Evolutionary conservation across 1,140 invertebrate genomes (phyloP).

Genomic region (Drosophila ohnishii): DNA sequence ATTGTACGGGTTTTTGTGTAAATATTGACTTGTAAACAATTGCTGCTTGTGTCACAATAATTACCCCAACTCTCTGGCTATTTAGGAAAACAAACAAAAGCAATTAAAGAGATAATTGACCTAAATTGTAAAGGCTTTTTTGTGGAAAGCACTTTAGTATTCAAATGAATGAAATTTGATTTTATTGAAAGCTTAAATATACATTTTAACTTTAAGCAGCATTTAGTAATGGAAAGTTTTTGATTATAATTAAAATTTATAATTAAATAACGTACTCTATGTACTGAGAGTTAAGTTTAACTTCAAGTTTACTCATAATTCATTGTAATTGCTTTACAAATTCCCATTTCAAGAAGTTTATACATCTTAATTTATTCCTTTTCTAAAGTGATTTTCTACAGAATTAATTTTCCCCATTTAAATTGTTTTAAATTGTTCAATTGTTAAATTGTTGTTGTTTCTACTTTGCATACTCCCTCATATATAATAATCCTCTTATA

Average conservation of each 20-base stretch:
- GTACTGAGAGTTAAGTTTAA: not conserved
- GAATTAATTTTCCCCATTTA: conserved; percentile 1
- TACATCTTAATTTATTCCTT: not conserved
- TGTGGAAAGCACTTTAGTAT: not conserved
- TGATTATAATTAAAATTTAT: not conserved
- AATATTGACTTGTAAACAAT: conserved; percentile 14
- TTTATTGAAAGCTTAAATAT: not conserved
- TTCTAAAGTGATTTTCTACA: too few relatives aligned
- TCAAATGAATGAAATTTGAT: not conserved
- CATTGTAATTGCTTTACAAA: not conserved
- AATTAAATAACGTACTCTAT: not conserved
- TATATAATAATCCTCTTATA: conserved; percentile 1
- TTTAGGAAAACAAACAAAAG: conserved; percentile 12
- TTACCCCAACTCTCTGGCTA: not conserved
- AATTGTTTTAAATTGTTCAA: not conserved
- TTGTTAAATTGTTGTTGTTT: too few relatives aligned
- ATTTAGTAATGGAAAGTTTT: not conserved
- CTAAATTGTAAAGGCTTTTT: conserved; percentile 3
- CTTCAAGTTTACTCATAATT: not conserved
- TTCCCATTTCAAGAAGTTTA: not conserved
- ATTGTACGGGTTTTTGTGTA: not conserved
- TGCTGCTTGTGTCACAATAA: conserved; percentile 10
- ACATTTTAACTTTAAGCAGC: not conserved
- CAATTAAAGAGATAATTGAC: conserved; percentile 25
- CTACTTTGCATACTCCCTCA: not conserved